phyloP scores from a whole-genome alignment of 1,140 invertebrate species.

The Temnothorax nylanderi region DNA sequence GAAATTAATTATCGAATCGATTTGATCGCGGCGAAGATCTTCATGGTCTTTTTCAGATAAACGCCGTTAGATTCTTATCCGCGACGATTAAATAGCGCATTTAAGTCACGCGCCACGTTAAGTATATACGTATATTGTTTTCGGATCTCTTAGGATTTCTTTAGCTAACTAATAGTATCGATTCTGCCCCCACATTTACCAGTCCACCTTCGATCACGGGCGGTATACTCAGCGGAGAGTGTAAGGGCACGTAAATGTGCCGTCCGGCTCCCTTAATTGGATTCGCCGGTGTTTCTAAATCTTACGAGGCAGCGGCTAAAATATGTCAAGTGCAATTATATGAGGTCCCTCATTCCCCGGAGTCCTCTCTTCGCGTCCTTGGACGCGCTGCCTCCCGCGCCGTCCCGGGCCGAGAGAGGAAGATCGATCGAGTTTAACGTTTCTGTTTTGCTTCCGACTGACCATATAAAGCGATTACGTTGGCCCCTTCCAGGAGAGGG shows the following conservation, averaged over 20 bases:
- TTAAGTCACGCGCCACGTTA: not conserved
- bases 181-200: conserved; percentile 1
- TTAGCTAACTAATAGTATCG: not conserved
- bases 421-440: conserved; percentile 43
- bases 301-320: conserved; percentile 3
- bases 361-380: not conserved
- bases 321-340: conserved; percentile 32
- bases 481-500: not conserved
- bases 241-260: not conserved
- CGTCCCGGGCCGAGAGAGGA: not conserved
- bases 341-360: not conserved
- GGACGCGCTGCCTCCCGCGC: not conserved
- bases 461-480: conserved; percentile 51
- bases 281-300: conserved; percentile 30
- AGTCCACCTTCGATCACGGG: not conserved
- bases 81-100: not conserved
- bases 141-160: conserved; percentile 5
- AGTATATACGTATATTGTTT: conserved; percentile 23
- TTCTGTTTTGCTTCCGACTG: conserved; percentile 39
- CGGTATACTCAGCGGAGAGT: not conserved
- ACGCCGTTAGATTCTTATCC: not conserved
- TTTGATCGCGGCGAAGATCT: not conserved
- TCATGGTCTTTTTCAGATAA: not conserved
- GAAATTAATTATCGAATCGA: conserved; percentile 4
- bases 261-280: conserved; percentile 8